These are phyloP conservation scores for Zele albiditarsus DNA, from an alignment of 2,888 invertebrate genomes.

Conservation along the genomic window DNA sequence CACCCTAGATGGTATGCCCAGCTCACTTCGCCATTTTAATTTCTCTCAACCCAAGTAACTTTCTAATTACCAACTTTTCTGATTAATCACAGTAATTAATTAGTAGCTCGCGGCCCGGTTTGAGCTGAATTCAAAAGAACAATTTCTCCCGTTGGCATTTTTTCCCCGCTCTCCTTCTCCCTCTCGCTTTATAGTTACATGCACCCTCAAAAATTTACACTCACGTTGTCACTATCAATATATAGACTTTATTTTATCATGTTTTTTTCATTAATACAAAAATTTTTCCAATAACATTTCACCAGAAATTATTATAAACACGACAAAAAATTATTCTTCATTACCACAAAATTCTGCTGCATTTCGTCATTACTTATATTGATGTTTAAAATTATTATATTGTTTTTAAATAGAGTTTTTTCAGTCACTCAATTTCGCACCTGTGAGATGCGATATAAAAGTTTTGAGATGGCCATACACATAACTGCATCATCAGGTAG, in stretches of 20 bases:
- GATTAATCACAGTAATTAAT: constrained; percentile 78
- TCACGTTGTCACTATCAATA: background rate
- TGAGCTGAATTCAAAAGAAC: constrained; percentile 39
- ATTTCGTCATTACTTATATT: constrained; percentile 2
- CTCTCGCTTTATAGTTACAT: background rate
- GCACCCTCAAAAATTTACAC: constrained; percentile 27
- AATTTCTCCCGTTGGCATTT: constrained; percentile 43
- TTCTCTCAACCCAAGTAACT: constrained; percentile 73
- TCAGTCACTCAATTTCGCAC: constrained; percentile 34
- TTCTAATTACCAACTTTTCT: constrained; percentile 78
- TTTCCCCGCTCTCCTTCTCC: constrained; percentile 30
- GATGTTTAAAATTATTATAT: background rate
- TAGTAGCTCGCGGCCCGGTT: constrained; percentile 68
- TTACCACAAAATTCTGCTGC: background rate
- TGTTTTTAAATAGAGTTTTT: constrained; percentile 2
- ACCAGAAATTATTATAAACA: too few species aligned
- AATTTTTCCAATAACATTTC: too few species aligned
- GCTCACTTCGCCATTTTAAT: constrained; percentile 73
- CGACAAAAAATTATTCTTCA: too few species aligned
- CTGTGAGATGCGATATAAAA: constrained; percentile 14
- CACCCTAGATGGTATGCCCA: constrained; percentile 46
- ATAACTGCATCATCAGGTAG: constrained; percentile 61
- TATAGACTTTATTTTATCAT: background rate
- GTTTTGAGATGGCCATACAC: background rate
- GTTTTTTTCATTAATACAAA: background rate